Evolutionary conservation across 1,140 invertebrate species (phyloP), one percentile per base, ranked within the genome.

Genomic region (Helicoverpa zea): DNA sequence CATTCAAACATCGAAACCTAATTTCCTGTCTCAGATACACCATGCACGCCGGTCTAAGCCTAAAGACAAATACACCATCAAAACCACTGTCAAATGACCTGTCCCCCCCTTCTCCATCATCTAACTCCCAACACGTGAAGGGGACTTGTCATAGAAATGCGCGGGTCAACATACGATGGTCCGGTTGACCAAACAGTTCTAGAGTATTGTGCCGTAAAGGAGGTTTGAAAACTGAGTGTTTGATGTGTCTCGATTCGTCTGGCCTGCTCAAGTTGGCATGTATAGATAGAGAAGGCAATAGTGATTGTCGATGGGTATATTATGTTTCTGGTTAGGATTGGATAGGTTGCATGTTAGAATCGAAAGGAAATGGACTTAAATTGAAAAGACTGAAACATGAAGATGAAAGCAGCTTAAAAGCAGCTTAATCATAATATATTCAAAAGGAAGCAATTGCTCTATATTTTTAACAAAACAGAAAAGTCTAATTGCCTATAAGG

Each of bases 11-110:
- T 87, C 89, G 86, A 94, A 94, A 94, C 92, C 92, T 94, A 94
- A 94, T 94, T 94, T 94, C 92, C 92, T 92, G 92, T 94, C 92
- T 92, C 89, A 94, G 92, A 92, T 92, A 94, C 90, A 86, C 64
- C 82, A 82, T 82, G 82, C 85, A 83, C 88, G 85, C 77, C 87
- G 87, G 81, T 88, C 86, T 90, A 88, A 89, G 89, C 90, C 91
- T 89, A 90, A 94, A 94, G 92, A 94, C 92, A 94, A 94, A 94
- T 91, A 90, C 89, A 85, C 83, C 81, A 63, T 74, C 73, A 79
- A 82, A 64, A 61, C 91, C 89, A 91, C 30, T 70, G 11, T 88
- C 83, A 68, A 13, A 54, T 70, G 89, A 91, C 77, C 89, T 80
- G n/a, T 83, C 87, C 49, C 81, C 63, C 84, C 80, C 72, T 78